Evolutionary conservation across 2,888 invertebrate species (phyloP), one percentile per base, ranked within the genome.

Genomic region (Meloe dianella): DNA sequence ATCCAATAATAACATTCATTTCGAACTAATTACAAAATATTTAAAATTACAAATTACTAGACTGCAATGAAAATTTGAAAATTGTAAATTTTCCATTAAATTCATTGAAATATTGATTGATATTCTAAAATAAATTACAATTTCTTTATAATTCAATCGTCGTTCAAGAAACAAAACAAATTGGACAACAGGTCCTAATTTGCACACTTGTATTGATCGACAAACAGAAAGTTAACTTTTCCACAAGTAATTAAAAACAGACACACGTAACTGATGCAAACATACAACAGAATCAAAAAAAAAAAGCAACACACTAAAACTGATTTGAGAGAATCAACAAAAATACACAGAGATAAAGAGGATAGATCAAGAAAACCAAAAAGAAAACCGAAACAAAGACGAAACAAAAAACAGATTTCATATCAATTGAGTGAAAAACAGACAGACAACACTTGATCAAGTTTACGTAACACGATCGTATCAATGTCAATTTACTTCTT

Each of bases 401-500:
- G 1, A 35, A 14, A 32, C 2, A 5, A 32, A 7, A 7, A 7
- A 32, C 7, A 32, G 41, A 3, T n/a, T 41, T 12, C n/a, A 5
- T n/a, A 41, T 35, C 9, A 5, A 41, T 41, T 41, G 17, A 17
- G 41, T 41, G 17, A 41, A 41, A 32, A 41, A 41, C 17, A n/a
- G 41, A 41, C 41, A 41, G 41, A 41, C 14, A 12, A 12, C 35
- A 35, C 41, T 35, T 41, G 41, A 41, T 41, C 5, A 0, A 41
- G 41, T 41, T 41, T 41, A 41, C 17, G 17, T 17, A 41, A 41
- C 41, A 41, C 7, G 41, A 17, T 41, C 17, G 41, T 17, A 41
- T 41, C 41, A 41, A n/a, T 41, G 41, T 17, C 41, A 41, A 41
- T 41, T 41, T 41, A 41, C 17, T 41, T 35, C n/a, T n/a, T 41